phyloP scores from a whole-genome alignment of 2,113 vertebrate species.

The Scytalopus superciliaris region DNA sequence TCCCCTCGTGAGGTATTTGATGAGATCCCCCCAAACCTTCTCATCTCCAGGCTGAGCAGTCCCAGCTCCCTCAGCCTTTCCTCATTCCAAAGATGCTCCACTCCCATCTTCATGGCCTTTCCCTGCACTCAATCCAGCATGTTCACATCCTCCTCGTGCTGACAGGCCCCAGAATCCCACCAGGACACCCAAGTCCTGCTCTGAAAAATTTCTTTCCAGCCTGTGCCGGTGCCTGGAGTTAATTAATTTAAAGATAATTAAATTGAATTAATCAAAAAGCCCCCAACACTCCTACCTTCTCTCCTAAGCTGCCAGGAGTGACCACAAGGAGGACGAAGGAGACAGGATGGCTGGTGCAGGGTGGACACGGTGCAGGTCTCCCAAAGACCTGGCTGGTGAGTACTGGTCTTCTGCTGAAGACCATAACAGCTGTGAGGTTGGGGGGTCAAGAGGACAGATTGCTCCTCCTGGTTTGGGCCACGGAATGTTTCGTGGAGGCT shows the following conservation, averaged over 20 bases:
- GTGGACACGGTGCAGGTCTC: neutral
- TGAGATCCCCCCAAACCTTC: neutral
- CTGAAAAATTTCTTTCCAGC: neutral
- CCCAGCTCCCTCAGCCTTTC: neutral
- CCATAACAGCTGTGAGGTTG: neutral
- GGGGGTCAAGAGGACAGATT: neutral
- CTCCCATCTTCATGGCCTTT: neutral
- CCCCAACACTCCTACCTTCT: neutral
- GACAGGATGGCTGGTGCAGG: neutral
- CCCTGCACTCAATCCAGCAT: neutral
- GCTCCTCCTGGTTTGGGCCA: neutral
- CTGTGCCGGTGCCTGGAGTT: no score
- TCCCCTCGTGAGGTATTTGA: neutral
- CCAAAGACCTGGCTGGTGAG: neutral
- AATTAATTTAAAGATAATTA: no score
- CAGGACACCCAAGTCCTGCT: neutral
- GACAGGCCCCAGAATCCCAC: neutral
- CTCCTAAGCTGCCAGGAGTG: neutral
- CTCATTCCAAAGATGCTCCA: neutral
- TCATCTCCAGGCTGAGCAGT: neutral
- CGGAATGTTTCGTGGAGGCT: neutral
- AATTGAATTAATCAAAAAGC: no score
- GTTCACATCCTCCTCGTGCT: neutral
- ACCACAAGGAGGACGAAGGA: neutral
- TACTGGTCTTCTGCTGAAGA: accelerated